Conservation (phyloP, 2,888 invertebrate genomes). For the Anticlea derivata region DNA sequence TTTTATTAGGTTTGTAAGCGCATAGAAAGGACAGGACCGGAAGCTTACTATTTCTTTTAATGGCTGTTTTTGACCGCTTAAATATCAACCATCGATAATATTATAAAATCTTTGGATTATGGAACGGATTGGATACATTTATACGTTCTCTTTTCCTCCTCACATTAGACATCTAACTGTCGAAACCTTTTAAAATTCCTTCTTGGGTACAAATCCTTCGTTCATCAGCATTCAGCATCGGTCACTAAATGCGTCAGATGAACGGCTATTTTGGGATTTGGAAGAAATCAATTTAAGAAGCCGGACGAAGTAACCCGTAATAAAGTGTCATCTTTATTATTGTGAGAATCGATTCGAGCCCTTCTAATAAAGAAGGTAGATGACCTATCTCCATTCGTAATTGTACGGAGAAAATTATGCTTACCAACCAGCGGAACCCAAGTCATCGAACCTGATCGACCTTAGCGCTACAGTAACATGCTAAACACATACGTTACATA, state of each 20-base stretch:
- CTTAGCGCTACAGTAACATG: conserved; percentile 23
- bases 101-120: too few relatives aligned
- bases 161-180: conserved; percentile 1
- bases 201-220: neutral
- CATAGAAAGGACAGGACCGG: too few relatives aligned
- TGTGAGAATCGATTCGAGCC: conserved; percentile 5
- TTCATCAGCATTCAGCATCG: conserved; percentile 12
- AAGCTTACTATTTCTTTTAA: too few relatives aligned
- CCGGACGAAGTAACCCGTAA: neutral
- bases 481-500: conserved; percentile 15
- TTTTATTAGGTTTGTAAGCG: too few relatives aligned
- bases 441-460: conserved; percentile 36
- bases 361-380: conserved; percentile 9
- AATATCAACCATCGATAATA: neutral
- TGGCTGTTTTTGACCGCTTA: conserved; percentile 1
- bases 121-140: too few relatives aligned
- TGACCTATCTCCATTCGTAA: conserved; percentile 13
- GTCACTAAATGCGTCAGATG: neutral
- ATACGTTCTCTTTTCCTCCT: neutral
- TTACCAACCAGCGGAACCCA: conserved; percentile 23
- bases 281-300: conserved; percentile 2
- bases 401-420: conserved; percentile 24
- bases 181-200: conserved; percentile 10
- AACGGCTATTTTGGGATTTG: conserved; percentile 1
- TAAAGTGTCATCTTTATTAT: conserved; percentile 17